These are phyloP conservation scores for Lepus americanus DNA, from an alignment of 2,113 vertebrate species.

Conservation along the genomic window DNA sequence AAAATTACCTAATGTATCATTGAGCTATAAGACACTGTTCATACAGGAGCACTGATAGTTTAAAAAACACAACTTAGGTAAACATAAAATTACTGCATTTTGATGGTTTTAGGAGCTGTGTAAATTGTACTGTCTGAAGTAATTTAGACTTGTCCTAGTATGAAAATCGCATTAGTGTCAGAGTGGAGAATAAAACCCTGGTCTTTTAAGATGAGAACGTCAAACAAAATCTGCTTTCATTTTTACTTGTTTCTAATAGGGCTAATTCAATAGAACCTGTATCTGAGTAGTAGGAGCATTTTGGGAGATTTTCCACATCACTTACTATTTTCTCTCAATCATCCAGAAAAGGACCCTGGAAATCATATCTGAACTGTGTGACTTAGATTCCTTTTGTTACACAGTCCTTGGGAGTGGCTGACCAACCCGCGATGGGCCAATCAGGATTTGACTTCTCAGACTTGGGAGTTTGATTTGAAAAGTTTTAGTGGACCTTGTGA, in stretches of 20 bases:
- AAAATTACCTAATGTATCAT: background rate
- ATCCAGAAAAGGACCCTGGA: background rate
- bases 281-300: background rate
- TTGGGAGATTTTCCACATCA: background rate
- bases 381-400: background rate
- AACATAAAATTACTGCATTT: background rate
- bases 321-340: background rate
- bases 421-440: background rate
- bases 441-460: background rate
- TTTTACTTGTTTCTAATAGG: constrained; percentile 20
- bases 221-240: background rate
- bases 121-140: background rate
- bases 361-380: background rate
- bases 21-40: background rate
- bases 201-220: background rate
- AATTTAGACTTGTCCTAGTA: background rate
- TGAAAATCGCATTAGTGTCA: background rate
- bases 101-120: background rate
- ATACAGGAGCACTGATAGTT: background rate
- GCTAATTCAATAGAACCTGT: background rate
- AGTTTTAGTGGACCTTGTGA: background rate
- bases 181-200: background rate
- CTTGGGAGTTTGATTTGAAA: background rate
- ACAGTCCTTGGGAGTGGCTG: too few species aligned
- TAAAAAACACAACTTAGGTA: background rate